These are phyloP conservation scores for Plutomurus gul DNA, from an alignment of 1,140 invertebrate genomes.

Conservation along the genomic window DNA sequence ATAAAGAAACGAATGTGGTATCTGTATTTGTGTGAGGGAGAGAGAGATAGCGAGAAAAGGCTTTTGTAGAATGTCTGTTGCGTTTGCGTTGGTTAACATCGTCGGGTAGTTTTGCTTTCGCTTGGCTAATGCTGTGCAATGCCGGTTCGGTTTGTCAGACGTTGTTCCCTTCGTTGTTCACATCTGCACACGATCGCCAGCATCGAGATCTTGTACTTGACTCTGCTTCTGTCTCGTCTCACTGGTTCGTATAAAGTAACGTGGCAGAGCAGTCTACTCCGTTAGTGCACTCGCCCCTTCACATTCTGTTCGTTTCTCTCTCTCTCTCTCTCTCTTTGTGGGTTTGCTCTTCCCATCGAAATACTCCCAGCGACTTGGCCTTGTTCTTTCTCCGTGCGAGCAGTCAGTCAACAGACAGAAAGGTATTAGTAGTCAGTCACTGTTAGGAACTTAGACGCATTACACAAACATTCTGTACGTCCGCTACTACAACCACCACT, in stretches of 20 bases:
- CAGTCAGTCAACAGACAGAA: no score
- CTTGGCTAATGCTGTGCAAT: neutral
- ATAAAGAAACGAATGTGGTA: no score
- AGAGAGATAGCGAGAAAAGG: neutral
- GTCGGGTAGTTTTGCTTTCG: conserved; percentile 4
- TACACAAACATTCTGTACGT: conserved; percentile 13
- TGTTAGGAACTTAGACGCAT: neutral
- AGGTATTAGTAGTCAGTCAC: conserved; percentile 15
- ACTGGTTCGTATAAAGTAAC: neutral
- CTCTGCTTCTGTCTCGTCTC: neutral
- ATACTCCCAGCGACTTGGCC: neutral
- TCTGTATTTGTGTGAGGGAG: neutral
- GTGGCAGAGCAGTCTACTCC: neutral
- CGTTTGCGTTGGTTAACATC: conserved; percentile 18
- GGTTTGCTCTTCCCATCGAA: neutral
- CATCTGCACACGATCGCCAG: conserved; percentile 18
- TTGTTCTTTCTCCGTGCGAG: neutral
- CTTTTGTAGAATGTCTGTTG: neutral
- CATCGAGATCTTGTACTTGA: neutral
- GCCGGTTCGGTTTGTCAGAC: conserved; percentile 1
- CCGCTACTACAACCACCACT: no score
- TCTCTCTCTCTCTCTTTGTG: neutral
- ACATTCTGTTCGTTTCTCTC: neutral
- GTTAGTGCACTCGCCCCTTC: neutral
- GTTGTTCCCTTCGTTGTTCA: neutral